phyloP scores from a whole-genome alignment of 2,113 vertebrate species.

The Centropus bengalensis region DNA sequence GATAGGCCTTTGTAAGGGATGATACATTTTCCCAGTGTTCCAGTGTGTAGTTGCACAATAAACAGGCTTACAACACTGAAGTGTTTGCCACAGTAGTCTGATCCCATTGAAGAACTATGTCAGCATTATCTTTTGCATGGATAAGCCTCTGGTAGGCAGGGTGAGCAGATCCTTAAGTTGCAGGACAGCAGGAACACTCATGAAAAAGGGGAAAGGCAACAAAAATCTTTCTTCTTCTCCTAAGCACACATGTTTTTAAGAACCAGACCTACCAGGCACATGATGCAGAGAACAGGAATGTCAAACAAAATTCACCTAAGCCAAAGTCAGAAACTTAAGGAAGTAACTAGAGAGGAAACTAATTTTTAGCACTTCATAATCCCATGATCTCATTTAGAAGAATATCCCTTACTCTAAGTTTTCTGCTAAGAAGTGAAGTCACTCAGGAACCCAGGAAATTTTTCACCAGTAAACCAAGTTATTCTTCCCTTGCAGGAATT shows the following conservation, averaged over 20 bases:
- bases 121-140: not conserved
- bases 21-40: not conserved
- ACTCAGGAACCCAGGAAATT: not conserved
- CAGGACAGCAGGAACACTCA: not conserved
- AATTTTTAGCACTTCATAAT: not conserved
- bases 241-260: accelerated
- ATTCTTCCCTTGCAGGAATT: not conserved
- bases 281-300: not conserved
- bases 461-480: not conserved
- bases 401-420: not conserved
- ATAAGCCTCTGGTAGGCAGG: accelerated
- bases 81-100: not conserved
- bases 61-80: not conserved
- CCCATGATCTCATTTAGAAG: not conserved
- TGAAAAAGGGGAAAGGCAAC: not conserved
- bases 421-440: not conserved
- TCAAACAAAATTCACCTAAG: not conserved
- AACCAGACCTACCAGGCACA: not conserved
- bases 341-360: not conserved
- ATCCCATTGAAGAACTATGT: not conserved
- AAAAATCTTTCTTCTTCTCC: not conserved
- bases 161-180: not conserved
- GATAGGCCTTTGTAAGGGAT: not conserved
- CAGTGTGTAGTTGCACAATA: not conserved
- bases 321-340: not conserved